These are phyloP conservation scores for Platichthys stellatus DNA, from an alignment of 2,113 vertebrate species.

Conservation along the genomic window DNA sequence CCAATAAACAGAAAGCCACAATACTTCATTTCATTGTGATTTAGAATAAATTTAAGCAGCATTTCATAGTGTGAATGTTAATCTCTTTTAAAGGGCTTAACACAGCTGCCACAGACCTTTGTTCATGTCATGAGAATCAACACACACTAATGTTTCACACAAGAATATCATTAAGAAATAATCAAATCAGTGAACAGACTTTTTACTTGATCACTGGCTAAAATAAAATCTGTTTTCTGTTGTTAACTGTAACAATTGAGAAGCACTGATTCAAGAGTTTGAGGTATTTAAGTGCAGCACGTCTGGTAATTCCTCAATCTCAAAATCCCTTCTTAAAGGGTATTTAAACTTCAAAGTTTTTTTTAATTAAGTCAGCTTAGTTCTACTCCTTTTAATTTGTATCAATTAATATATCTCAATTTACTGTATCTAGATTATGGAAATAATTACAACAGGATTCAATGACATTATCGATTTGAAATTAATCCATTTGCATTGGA, in stretches of 20 bases:
- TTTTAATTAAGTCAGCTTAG: not conserved
- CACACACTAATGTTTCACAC: slow-evolving; percentile 28
- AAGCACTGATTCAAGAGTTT: not conserved
- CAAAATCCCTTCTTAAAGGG: slow-evolving; percentile 28
- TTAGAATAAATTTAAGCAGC: slow-evolving; percentile 29
- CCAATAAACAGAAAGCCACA: slow-evolving; percentile 46
- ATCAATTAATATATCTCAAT: not conserved
- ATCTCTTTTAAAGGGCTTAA: slow-evolving; percentile 57
- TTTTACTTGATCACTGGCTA: not conserved
- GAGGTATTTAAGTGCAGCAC: slow-evolving; percentile 13
- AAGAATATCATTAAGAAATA: slow-evolving; percentile 20
- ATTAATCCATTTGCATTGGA: not conserved
- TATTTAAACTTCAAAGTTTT: slow-evolving; percentile 15
- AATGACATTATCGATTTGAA: not conserved
- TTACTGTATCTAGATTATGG: not conserved
- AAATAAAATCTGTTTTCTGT: slow-evolving; percentile 10
- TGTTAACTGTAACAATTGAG: not conserved
- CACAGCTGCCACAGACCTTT: slow-evolving; percentile 29
- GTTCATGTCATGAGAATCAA: slow-evolving; percentile 44
- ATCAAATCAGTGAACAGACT: slow-evolving; percentile 1
- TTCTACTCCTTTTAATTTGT: not conserved
- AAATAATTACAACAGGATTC: not conserved
- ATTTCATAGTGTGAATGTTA: slow-evolving; percentile 49
- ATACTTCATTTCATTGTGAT: slow-evolving; percentile 20
- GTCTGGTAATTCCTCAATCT: slow-evolving; percentile 7